These are phyloP conservation scores for Cebidichthys violaceus DNA, from an alignment of 2,113 vertebrate species.

Conservation along the genomic window DNA sequence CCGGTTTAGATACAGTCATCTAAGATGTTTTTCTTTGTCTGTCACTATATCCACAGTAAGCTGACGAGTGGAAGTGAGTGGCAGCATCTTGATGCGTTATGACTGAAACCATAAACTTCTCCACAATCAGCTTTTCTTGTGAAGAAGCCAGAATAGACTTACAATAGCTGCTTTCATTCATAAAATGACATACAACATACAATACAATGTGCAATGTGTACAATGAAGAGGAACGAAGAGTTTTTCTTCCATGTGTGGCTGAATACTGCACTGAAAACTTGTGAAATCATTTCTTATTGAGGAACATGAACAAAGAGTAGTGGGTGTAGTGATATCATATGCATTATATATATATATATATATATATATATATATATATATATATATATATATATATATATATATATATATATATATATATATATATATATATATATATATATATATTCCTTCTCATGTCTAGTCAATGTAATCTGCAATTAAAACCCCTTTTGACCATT, in stretches of 20 bases:
- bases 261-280: slow-evolving; percentile 16
- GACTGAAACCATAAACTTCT: slow-evolving; percentile 30
- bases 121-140: slow-evolving; percentile 12
- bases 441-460: background rate
- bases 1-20: slow-evolving; percentile 55
- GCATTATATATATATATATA: background rate
- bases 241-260: background rate
- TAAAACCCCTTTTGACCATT: background rate
- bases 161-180: background rate
- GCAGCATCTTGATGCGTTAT: slow-evolving; percentile 23
- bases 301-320: background rate
- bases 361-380: background rate
- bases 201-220: background rate
- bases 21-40: slow-evolving; percentile 61
- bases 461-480: background rate
- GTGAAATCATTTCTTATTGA: background rate
- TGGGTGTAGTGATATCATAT: background rate
- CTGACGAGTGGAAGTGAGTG: slow-evolving; percentile 58
- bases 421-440: background rate
- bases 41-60: slow-evolving; percentile 50
- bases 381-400: background rate
- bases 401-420: background rate
- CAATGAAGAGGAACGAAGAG: background rate
- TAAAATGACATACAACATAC: background rate
- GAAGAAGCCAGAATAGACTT: slow-evolving; percentile 4